Evolutionary conservation across 1,140 invertebrate genomes (phyloP), one percentile per base, ranked within the genome.

Genomic region (Galleria mellonella): DNA sequence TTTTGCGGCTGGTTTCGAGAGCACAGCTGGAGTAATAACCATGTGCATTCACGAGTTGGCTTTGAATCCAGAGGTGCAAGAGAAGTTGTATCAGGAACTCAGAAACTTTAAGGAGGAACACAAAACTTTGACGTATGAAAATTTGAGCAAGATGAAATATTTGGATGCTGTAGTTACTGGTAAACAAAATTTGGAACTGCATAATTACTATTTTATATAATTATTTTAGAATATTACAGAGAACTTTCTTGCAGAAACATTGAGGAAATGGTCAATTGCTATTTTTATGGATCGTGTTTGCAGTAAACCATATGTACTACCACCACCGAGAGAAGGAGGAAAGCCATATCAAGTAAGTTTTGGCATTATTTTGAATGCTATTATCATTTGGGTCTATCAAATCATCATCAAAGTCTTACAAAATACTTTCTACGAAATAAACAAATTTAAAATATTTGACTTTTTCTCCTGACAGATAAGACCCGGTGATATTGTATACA

Each of bases 31-130:
- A 1, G 54, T 65, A 0, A 32, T 87, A 8, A 59, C 54, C 0
- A 72, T 85, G 62, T 47, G 56, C 7, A 54, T 84, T 0, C 83
- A 87, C 49, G 83, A 88, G 37, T 58, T 93, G 7, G 88, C 90
- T 0, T 51, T 87, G 9, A 84, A 91, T 62, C 86, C 85, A 0
- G 83, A 89, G 0, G 52, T 88, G n/a, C 90, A 92, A 55, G 65
- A 84, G 1, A 87, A 78, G 62, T 49, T 93, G 17, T 84, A 86
- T 31, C 67, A 87, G 32, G 91, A 92, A 64, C 82, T 92, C 27
- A 70, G 62, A 32, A 56, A 75, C 0, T 56, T 82, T 10, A 62
- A 72, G 12, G 17, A 23, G 17, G 74, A 79, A 14, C 56, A 72
- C 23, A 56, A 78, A 0, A 47, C 79, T 4, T 27, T 88, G 4